Percentiles rank a stretch among this genome's conserved stretches.
Evolutionary conservation across 1,140 invertebrate species (phyloP).

Genomic region (Plodia interpunctella): DNA sequence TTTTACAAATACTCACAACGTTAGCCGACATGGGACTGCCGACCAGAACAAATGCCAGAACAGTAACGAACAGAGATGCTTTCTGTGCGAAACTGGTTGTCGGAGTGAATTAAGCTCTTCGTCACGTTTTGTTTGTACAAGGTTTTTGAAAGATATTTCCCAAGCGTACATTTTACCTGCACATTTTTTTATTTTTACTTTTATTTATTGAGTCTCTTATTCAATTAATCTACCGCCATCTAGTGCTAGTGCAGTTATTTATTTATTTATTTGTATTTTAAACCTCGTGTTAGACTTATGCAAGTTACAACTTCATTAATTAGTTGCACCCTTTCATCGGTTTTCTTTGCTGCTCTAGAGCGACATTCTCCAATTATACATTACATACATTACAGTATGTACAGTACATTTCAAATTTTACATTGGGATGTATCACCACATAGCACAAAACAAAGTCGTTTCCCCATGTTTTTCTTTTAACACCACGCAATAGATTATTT

Average conservation of each 20-base stretch:
- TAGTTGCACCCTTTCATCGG: slow-evolving; percentile 87
- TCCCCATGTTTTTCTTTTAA: too few species aligned
- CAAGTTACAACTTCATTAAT: slow-evolving; percentile 90
- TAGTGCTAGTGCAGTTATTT: too few species aligned
- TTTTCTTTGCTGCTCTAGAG: slow-evolving; percentile 43
- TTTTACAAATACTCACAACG: slow-evolving; percentile 58
- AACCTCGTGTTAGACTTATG: slow-evolving; percentile 41
- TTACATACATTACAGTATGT: too few species aligned
- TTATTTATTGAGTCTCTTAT: too few species aligned
- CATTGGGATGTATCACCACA: too few species aligned
- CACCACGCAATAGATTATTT: too few species aligned
- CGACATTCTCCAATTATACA: slow-evolving; percentile 81
- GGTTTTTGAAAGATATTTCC: slow-evolving; percentile 86
- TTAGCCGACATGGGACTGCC: slow-evolving; percentile 82
- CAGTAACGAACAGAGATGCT: slow-evolving; percentile 83
- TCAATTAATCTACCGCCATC: too few species aligned
- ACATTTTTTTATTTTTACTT: too few species aligned
- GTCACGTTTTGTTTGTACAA: slow-evolving; percentile 77
- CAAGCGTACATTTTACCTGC: slow-evolving; percentile 93
- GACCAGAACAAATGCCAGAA: slow-evolving; percentile 81
- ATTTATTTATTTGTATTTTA: too few species aligned
- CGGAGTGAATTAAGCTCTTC: slow-evolving; percentile 55
- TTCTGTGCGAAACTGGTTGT: slow-evolving; percentile 82
- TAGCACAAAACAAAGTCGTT: too few species aligned
- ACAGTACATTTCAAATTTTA: too few species aligned